Evolutionary conservation across 2,888 invertebrate species (phyloP), one percentile per base, ranked within the genome.

Genomic region (Eustalomyia histrio): DNA sequence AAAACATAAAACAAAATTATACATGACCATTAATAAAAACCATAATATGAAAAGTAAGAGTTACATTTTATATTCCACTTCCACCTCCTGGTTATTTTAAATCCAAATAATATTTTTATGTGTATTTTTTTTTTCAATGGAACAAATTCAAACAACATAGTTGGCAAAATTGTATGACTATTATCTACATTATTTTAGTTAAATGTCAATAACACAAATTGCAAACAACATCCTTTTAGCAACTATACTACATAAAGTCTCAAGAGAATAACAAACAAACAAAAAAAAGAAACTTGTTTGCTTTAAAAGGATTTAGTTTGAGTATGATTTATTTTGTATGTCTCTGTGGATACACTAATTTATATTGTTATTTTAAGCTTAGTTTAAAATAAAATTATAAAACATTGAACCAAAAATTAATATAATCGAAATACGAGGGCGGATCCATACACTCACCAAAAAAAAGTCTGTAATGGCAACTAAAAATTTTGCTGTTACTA

Each of bases 41-140:
- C 53, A 18, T 53, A 60, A 65, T n/a, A n/a, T 74, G 65, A 78
- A 81, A 81, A 81, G 81, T 81, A 78, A 81, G 71, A 81, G 81
- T 81, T 78, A 33, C 33, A 60, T 74, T 69, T 5, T 33, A 7
- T 53, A 35, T 67, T 35, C 35, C 61, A 61, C 55, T 17, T 12
- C 67, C 52, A 53, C 43, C 29, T 17, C 7, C 53, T 29, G 8
- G 16, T 18, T 7, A 58, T 24, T 57, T 10, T 24, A 29, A 43
- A 21, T 33, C 29, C 9, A 16, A 53, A 53, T 14, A 29, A 79
- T 29, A 29, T 39, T 50, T 29, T 29, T 4, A 29, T 29, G 7
- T 29, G 29, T 29, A 7, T 29, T 29, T 7, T 53, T 39, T 14
- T 5, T 16, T 29, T 18, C n/a, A n/a, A 64, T 29, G 7, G 53